Base-by-base conservation (phyloP, 2,797 vertebrate genomes). In the Aratinga solstitialis region DNA sequence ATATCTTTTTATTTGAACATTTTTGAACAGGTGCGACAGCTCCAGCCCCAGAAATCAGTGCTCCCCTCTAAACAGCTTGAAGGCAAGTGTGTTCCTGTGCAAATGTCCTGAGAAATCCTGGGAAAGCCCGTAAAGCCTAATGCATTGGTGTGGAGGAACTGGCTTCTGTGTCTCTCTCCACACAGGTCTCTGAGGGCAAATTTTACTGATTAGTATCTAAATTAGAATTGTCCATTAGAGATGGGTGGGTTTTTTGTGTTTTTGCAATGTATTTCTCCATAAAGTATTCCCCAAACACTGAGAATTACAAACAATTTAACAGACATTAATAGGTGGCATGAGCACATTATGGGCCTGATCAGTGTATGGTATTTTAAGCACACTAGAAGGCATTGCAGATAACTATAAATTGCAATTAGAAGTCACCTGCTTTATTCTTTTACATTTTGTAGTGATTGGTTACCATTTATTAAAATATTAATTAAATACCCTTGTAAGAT, bases 101-200 rank as follows among this genome's bases (percentile, higher is more conserved):
- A 66, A 58, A 29, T 2, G 36, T 51, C 62, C 78, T n/a, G 32
- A 76, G 74, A 72, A 81, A 56, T 26, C 50, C 27, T 56, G 2
- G 16, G 40, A 76, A 86, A 63, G 15, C 48, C 2, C 6, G 13
- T 9, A 26, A 89, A 76, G 3, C 29, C 15, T 42, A 50, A 32
- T 6, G 36, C 23, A 43, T 4, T 50, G 54, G 16, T 0, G 0
- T 58, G 68, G 42, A 47, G 59, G 42, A 42, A 20, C 1, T n/a
- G 27, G 10, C 29, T 87, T 43, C 59, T 50, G 47, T 17, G 7
- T 5, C 1, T 16, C 11, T 68, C 22, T 67, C 72, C 23, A 53
- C 12, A 13, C 3, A 5, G 8, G 17, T 51, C 48, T 61, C 67
- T 3, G 17, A 77, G 17, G 29, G 17, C 15, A 59, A 75, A 26